Evolutionary conservation across 92 coral and sea anemone genomes (phyloP).

Genomic region (Phenganax subtilis): DNA sequence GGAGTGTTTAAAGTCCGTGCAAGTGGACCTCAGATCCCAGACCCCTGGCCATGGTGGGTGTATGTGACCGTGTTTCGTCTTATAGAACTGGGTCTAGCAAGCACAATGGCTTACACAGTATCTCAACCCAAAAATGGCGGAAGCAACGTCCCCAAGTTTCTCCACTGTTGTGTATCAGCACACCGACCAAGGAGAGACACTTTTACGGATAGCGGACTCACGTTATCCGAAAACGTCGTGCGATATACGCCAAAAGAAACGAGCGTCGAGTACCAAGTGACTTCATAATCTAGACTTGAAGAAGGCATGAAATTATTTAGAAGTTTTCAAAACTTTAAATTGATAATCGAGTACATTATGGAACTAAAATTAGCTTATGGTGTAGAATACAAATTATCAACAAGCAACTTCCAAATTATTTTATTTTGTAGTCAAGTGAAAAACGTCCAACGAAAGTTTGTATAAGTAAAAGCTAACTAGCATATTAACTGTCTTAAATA

Average conservation of each 20-base stretch:
- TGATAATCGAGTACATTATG: too few species aligned
- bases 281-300: too few species aligned
- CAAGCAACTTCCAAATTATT: too few species aligned
- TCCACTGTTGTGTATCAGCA: neutral
- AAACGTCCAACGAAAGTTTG: too few species aligned
- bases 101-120: conserved; percentile 72
- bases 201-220: conserved; percentile 22
- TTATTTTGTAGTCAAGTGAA: too few species aligned
- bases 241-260: neutral
- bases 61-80: conserved; percentile 74
- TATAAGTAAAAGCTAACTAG: too few species aligned
- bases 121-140: conserved; percentile 49
- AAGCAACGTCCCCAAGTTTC: neutral
- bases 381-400: too few species aligned
- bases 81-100: conserved; percentile 72
- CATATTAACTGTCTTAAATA: too few species aligned
- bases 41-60: conserved; percentile 91
- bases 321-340: too few species aligned
- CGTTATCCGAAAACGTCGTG: conserved; percentile 2
- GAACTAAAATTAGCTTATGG: too few species aligned
- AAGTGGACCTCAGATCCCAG: conserved; percentile 4
- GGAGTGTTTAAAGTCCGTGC: conserved; percentile 59
- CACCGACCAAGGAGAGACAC: conserved; percentile 2
- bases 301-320: too few species aligned
- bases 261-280: neutral